Base-by-base conservation (phyloP, 92 coral and sea anemone genomes). In the Chrysogorgia sp. region DNA sequence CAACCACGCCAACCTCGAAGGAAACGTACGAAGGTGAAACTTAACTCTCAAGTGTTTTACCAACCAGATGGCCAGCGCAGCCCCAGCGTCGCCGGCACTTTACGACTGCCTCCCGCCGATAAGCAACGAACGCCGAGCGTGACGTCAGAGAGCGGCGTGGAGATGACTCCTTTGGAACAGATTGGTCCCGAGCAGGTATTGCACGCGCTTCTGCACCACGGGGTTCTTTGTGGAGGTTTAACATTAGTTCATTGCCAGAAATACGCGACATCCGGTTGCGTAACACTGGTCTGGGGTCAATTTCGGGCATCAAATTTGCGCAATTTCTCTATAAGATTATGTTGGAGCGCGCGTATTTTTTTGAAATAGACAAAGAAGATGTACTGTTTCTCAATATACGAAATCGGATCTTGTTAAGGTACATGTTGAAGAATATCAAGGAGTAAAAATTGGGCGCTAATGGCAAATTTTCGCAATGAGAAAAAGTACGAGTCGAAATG, bases 131-230 rank as follows among this genome's bases (percentile, higher is more conserved):
- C 64, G 0, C 34, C 65, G 0, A 72, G 79, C 24, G 79, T 49
- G 19, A 59, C 92, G 2, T 75, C 97, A 0, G 97, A 91, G 28
- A 89, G 92, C 60, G 97, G 97, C 0, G 76, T 88, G 7, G 97
- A 89, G 53, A 57, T 90, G 68, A 88, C 89, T 2, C 82, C 88
- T 2, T 75, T 77, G 14, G 97, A 91, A 67, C 90, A 89, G 56
- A 50, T 87, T 10, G 84, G 94, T 33, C 81, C 91, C 30, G 80
- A 88, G 52, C 91, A 90, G 67, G 91, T 90, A 15, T 83, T 43
- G 50, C 50, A 43, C 9, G 10, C 9, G 9, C 10, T 43, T 43
- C 17, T 43, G 17, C 50, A 8, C 10, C 75, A 47, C 19, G 75
- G 75, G n/a, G n/a, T n/a, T n/a, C 19, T 14, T 50, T 14, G 40